These are phyloP conservation scores for Scopus umbretta DNA, from an alignment of 2,113 vertebrate species.

Conservation along the genomic window DNA sequence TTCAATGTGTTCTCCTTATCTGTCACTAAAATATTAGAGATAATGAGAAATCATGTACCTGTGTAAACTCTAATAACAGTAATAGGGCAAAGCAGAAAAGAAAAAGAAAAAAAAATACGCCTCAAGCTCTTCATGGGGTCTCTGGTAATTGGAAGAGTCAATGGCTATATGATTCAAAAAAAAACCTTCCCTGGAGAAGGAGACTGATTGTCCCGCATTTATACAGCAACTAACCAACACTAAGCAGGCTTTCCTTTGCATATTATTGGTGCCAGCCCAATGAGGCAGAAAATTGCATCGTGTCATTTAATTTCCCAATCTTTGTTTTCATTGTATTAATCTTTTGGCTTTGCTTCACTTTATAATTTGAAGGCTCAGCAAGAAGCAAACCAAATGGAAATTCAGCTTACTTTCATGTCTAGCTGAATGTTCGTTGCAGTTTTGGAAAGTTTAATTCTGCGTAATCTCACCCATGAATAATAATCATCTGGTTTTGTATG, in stretches of 20 bases:
- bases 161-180: conserved; percentile 76
- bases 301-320: conserved; percentile 94
- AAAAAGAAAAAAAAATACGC: conserved; percentile 19
- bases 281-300: conserved; percentile 94
- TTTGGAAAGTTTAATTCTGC: conserved; percentile 77
- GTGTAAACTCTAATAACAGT: conserved; percentile 67
- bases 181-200: conserved; percentile 76
- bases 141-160: conserved; percentile 80
- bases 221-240: conserved; percentile 74
- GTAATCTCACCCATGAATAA: conserved; percentile 80
- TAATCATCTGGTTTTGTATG: conserved; percentile 73
- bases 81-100: conserved; percentile 7
- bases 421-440: conserved; percentile 69
- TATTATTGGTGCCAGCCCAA: conserved; percentile 84
- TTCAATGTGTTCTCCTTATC: conserved; percentile 50
- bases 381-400: conserved; percentile 86
- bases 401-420: conserved; percentile 78
- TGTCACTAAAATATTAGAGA: conserved; percentile 70
- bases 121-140: conserved; percentile 49
- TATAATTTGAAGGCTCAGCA: conserved; percentile 92
- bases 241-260: conserved; percentile 79
- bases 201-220: conserved; percentile 74
- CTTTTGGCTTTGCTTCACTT: conserved; percentile 90
- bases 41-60: conserved; percentile 71
- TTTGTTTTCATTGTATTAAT: conserved; percentile 96